Evolutionary conservation across 2,113 vertebrate species (phyloP), one percentile per base, ranked within the genome.

Genomic region (Glaucomys volans): DNA sequence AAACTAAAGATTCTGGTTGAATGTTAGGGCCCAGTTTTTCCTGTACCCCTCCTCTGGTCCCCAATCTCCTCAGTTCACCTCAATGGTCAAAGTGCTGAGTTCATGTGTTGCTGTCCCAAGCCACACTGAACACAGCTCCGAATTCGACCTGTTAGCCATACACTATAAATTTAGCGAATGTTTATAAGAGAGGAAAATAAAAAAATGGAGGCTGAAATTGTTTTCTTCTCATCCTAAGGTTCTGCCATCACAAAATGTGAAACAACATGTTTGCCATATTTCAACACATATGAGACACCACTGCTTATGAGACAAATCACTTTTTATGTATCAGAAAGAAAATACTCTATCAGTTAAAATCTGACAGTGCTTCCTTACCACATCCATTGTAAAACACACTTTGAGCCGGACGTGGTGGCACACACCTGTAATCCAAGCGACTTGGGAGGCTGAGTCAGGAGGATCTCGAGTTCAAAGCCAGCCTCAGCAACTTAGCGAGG

Each of bases 131-230:
- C 40, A 26, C 54, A 66, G 13, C 67, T 75, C 4, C 10, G 77
- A 57, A 35, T 42, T 66, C 35, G 47, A 40, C 47, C 3, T 52
- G 32, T 42, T 54, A 12, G 50, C 4, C 20, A 37, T n/a, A n/a
- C n/a, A n/a, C n/a, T n/a, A n/a, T n/a, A n/a, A n/a, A n/a, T n/a
- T 75, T 75, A 44, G 62, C 50, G 88, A 82, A 96, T 89, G 83
- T 52, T 89, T 86, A 75, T 30, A 75, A 80, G 47, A 87, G 47
- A 79, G 35, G 22, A 80, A 89, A 91, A 76, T 88, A 47, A 64
- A 77, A 64, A 77, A 76, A 76, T 2, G 10, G 66, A 64, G 26
- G 30, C 37, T 84, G 67, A 64, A 76, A 2, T 62, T 71, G 35
- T 71, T 92, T 71, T 90, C 72, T 75, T 35, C 14, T 32, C 44